A percentile compares a stretch with the other conserved stretches of the same genome.
phyloP scores from a whole-genome alignment of 1,140 invertebrate species.

The Drosophila dunni region DNA sequence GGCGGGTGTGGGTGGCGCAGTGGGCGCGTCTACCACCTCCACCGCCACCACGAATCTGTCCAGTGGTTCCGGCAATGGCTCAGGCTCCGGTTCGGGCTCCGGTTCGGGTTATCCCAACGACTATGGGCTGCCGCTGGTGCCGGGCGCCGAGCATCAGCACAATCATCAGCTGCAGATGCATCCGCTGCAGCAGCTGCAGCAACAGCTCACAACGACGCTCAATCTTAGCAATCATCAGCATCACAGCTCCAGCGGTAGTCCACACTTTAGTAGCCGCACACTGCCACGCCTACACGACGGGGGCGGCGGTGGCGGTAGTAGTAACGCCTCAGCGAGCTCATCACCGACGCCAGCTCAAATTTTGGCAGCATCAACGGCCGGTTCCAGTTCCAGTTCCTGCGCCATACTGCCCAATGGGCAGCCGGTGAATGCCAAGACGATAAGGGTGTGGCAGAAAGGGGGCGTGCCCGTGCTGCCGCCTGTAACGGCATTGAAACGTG shows the following conservation, averaged over 20 bases:
- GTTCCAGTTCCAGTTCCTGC: constrained; percentile 61
- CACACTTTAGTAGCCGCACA: constrained; percentile 73
- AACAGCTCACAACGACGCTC: constrained; percentile 68
- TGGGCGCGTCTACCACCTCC: constrained; percentile 64
- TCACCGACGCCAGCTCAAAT: constrained; percentile 45
- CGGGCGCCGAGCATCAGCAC: constrained; percentile 83
- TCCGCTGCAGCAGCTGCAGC: constrained; percentile 76
- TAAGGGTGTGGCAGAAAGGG: constrained; percentile 93
- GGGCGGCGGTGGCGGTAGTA: constrained; percentile 61
- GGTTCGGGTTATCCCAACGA: constrained; percentile 89
- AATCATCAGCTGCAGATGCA: constrained; percentile 81
- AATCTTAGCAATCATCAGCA: constrained; percentile 36
- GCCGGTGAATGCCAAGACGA: constrained; percentile 89
- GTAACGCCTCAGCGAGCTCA: constrained; percentile 49
- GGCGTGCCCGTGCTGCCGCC: constrained; percentile 92
- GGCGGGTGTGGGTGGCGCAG: constrained; percentile 18
- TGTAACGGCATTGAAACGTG: constrained; percentile 91
- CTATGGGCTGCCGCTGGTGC: constrained; percentile 90
- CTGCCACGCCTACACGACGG: constrained; percentile 74
- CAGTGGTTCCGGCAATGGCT: constrained; percentile 50
- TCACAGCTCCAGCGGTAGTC: constrained; percentile 58
- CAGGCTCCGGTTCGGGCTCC: constrained; percentile 63
- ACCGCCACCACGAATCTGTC: constrained; percentile 76
- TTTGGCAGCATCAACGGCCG: constrained; percentile 9
- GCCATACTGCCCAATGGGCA: constrained; percentile 79